Percentiles rank a stretch among this genome's conserved stretches.
These are phyloP conservation scores for Sigmodon hispidus DNA, from an alignment of 2,113 vertebrate genomes.

Conservation along the genomic window DNA sequence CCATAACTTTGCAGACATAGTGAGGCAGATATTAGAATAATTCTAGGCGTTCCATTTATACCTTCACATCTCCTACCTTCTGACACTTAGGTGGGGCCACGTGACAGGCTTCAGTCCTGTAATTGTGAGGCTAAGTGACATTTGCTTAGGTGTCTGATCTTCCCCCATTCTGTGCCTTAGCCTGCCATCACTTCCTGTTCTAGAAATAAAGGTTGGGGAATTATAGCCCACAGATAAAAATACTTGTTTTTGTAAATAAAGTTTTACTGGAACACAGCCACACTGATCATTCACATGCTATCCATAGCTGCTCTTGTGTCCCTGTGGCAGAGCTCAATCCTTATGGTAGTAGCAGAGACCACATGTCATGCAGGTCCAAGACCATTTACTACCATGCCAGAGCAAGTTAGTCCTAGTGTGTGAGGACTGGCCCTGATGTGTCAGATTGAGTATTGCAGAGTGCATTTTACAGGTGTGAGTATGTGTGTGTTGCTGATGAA, in stretches of 20 bases:
- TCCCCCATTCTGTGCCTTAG: not conserved
- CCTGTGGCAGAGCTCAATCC: not conserved
- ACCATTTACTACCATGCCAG: not conserved
- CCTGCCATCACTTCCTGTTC: not conserved
- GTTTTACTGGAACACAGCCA: not conserved
- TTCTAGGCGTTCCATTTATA: not conserved
- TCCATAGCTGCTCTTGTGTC: not conserved
- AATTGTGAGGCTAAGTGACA: not conserved
- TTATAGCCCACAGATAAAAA: not conserved
- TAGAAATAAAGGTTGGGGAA: slow-evolving; percentile 28
- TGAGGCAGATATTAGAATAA: not conserved
- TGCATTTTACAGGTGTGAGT: too few species aligned
- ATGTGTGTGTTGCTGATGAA: not conserved
- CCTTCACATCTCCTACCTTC: not conserved
- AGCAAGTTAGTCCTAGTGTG: not conserved
- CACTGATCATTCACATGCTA: not conserved
- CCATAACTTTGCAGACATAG: not conserved
- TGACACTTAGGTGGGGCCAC: not conserved
- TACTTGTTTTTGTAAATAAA: slow-evolving; percentile 39
- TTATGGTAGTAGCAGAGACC: not conserved
- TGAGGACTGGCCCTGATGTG: not conserved
- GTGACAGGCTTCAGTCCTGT: not conserved
- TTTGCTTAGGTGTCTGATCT: not conserved
- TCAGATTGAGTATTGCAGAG: not conserved
- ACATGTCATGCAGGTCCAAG: not conserved